Evolutionary conservation across 1,140 invertebrate genomes (phyloP).

Genomic region (Conus betulinus): DNA sequence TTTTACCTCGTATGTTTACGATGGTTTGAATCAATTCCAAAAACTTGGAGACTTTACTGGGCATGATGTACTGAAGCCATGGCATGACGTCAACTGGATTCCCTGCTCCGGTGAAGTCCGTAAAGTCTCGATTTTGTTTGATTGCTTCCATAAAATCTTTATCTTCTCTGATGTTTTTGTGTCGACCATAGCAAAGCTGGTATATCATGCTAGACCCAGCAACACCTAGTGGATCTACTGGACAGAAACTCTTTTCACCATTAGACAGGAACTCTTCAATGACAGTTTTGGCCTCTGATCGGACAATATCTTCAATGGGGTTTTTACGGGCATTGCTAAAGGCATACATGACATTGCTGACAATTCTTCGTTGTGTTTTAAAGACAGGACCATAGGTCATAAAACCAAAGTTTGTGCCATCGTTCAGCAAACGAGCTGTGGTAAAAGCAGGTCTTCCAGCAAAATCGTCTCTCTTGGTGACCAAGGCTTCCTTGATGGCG

Average conservation of each 20-base stretch:
- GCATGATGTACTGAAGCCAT: slow-evolving; percentile 39
- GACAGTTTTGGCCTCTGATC: slow-evolving; percentile 39
- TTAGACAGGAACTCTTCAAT: slow-evolving; percentile 34
- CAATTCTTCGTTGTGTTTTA: slow-evolving; percentile 44
- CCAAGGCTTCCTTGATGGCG: slow-evolving; percentile 49
- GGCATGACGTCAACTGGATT: slow-evolving; percentile 46
- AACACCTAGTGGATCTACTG: slow-evolving; percentile 28
- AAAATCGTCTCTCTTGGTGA: slow-evolving; percentile 50
- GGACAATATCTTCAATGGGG: slow-evolving; percentile 40
- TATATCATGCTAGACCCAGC: slow-evolving; percentile 50
- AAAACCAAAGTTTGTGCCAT: slow-evolving; percentile 39
- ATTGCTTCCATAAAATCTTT: neutral
- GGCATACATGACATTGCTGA: slow-evolving; percentile 39
- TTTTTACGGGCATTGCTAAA: slow-evolving; percentile 41
- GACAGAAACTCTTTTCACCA: slow-evolving; percentile 44
- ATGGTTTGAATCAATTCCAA: neutral
- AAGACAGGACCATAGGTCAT: slow-evolving; percentile 24
- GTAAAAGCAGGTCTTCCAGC: slow-evolving; percentile 53
- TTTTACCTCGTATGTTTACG: neutral
- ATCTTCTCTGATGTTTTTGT: slow-evolving; percentile 43
- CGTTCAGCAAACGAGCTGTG: slow-evolving; percentile 36
- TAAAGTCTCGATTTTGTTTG: neutral
- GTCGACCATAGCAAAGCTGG: slow-evolving; percentile 50
- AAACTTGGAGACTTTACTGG: slow-evolving; percentile 29
- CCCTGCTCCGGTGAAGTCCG: slow-evolving; percentile 19